These are phyloP conservation scores for Gnathonemus longibarbis DNA, from an alignment of 2,113 vertebrate genomes.

Conservation along the genomic window DNA sequence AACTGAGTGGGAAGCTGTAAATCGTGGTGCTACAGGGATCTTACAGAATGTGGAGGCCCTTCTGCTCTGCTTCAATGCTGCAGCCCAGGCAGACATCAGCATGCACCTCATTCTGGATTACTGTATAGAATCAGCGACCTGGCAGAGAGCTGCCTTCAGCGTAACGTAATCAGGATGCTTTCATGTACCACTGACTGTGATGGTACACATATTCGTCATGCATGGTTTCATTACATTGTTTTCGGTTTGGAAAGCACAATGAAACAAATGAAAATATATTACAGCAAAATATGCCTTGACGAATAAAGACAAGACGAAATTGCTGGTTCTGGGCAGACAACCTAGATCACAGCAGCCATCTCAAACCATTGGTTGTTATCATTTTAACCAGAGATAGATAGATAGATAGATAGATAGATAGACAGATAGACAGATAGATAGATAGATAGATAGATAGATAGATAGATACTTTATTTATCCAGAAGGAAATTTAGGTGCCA, in stretches of 20 bases:
- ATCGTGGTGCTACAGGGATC: neutral
- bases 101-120: neutral
- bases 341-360: too few species aligned
- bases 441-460: too few species aligned
- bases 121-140: neutral
- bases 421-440: too few species aligned
- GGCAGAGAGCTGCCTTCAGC: neutral
- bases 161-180: neutral
- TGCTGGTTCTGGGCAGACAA: too few species aligned
- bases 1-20: constrained; percentile 26
- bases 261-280: neutral
- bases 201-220: neutral
- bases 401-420: too few species aligned
- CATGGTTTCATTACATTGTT: neutral
- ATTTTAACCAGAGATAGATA: too few species aligned
- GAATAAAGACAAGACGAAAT: too few species aligned
- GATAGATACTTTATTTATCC: too few species aligned
- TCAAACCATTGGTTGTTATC: too few species aligned
- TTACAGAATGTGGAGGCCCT: neutral
- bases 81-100: neutral
- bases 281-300: too few species aligned
- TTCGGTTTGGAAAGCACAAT: neutral
- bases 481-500: too few species aligned
- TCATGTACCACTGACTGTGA: neutral
- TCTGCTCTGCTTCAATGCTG: neutral